Evolutionary conservation across 2,797 vertebrate species (phyloP).

Genomic region (Manis pentadactyla): DNA sequence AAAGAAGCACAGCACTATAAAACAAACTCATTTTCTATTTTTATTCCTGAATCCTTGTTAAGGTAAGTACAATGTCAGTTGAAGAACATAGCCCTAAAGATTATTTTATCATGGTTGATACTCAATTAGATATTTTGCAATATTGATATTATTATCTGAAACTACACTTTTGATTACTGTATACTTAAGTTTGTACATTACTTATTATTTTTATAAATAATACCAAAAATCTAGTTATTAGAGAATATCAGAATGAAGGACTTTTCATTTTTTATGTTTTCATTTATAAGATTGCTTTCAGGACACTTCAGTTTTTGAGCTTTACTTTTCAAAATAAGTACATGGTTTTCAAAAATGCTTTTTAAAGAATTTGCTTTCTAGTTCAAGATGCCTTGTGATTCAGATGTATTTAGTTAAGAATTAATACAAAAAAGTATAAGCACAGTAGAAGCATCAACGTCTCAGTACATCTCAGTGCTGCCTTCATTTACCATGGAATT

Average conservation of each 20-base stretch:
- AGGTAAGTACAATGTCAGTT: not conserved
- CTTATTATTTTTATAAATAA: not conserved
- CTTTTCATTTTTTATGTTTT: not conserved
- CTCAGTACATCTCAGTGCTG: not conserved
- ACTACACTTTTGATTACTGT: not conserved
- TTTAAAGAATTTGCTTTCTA: not conserved
- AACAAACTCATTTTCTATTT: not conserved
- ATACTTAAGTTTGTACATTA: not conserved
- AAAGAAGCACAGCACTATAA: not conserved
- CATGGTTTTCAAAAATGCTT: not conserved
- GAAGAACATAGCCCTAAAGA: not conserved
- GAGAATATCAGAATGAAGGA: not conserved
- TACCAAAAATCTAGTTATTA: not conserved
- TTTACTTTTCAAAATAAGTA: slow-evolving; percentile 43
- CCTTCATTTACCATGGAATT: not conserved
- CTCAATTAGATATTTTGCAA: not conserved
- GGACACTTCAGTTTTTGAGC: not conserved
- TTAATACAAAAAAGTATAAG: not conserved
- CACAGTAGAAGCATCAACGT: not conserved
- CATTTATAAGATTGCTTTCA: not conserved
- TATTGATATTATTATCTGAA: not conserved
- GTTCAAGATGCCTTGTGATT: not conserved
- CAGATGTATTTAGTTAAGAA: not conserved
- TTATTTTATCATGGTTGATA: not conserved
- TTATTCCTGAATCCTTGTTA: not conserved